A percentile compares a stretch with the other conserved stretches of the same genome.
Conservation (phyloP, 2,113 vertebrate species). For the Chionomys nivalis region DNA sequence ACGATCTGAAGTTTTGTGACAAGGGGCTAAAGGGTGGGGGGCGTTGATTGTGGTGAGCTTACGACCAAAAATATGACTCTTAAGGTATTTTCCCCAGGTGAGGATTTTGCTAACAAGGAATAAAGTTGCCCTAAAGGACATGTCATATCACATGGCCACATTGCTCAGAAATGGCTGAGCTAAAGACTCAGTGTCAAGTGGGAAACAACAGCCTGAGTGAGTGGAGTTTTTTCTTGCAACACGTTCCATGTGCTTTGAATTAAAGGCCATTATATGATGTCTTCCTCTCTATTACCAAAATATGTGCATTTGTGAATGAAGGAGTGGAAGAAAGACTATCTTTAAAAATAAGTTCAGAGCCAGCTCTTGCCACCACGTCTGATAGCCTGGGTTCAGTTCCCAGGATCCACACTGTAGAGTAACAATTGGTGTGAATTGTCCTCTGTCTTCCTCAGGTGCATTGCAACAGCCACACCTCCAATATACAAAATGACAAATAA, state of each 20-base stretch:
- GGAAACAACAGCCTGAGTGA: no score
- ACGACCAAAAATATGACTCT: neutral
- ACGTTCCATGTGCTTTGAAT: neutral
- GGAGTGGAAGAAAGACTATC: neutral
- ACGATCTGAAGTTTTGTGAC: neutral
- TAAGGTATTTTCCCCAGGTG: neutral
- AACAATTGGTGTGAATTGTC: neutral
- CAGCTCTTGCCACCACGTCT: neutral
- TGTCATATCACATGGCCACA: no score
- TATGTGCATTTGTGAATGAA: neutral
- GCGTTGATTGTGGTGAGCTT: neutral
- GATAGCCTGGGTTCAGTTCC: neutral
- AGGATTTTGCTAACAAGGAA: no score
- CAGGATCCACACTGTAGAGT: neutral
- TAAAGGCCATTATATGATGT: neutral
- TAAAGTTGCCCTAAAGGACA: no score
- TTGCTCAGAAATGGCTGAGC: no score
- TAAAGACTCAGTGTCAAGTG: no score
- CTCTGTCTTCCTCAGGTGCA: neutral
- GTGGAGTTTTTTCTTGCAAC: neutral
- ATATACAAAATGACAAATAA: neutral
- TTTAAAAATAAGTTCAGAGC: constrained; percentile 39
- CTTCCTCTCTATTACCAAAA: neutral
- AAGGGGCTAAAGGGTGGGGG: neutral
- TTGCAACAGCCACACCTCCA: accelerated